Base-by-base conservation (phyloP, 2,888 invertebrate genomes). In the Mystacides longicornis region DNA sequence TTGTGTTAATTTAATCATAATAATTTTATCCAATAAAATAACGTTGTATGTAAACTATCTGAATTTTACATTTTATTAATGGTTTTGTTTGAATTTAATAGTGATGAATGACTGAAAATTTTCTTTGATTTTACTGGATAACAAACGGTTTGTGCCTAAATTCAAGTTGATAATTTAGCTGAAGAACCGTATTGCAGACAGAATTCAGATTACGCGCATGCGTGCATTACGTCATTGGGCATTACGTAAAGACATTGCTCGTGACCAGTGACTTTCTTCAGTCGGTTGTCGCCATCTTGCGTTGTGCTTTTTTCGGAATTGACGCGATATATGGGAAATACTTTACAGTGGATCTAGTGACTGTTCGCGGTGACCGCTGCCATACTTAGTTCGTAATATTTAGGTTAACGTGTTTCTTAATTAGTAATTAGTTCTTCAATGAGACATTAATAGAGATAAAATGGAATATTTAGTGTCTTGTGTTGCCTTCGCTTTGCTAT, bases 381-480 rank as follows among this genome's bases (percentile, higher is more conserved):
- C 55, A 49, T 53, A 58, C 52, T 54, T 55, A 58, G 58, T 58
- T 58, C 21, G 37, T 55, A 58, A 52, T 55, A 37, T 37, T 55
- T 58, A 55, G 55, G 49, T 55, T 55, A 52, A 55, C 54, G 52
- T 57, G 54, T 57, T 54, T 54, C 52, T 54, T 54, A 14, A 45
- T 46, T 45, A 50, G n/a, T n/a, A n/a, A n/a, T n/a, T 54, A 57
- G 53, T 53, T 57, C 43, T 43, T 52, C 56, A 51, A 59, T 59
- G 59, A 59, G 56, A 48, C 54, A 57, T 54, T 56, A 59, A 59
- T 56, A 54, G 49, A 51, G 3, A 23, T 23, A 59, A 57, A 54
- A 60, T 60, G 60, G 60, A 60, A 52, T 60, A 57, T 55, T 60
- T 60, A 60, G 60, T 60, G 60, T 60, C 60, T 57, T 60, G 60